These are phyloP conservation scores for Mycteria americana DNA, from an alignment of 2,797 vertebrate genomes.

Conservation along the genomic window DNA sequence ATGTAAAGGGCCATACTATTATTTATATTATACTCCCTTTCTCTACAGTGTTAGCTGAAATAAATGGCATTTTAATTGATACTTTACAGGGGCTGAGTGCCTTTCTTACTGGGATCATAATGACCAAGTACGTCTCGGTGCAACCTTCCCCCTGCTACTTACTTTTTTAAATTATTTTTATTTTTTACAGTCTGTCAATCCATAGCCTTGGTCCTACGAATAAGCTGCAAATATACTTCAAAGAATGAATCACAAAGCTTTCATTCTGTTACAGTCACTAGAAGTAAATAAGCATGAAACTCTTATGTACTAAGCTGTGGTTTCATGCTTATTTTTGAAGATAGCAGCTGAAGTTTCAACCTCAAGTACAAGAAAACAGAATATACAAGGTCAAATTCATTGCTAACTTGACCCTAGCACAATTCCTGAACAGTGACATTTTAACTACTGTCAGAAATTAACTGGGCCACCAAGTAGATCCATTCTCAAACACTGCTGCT, in stretches of 20 bases:
- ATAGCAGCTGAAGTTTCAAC: not conserved
- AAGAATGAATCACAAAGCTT: not conserved
- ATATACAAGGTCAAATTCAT: not conserved
- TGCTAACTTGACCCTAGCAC: not conserved
- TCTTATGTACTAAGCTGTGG: not conserved
- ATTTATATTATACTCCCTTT: not conserved
- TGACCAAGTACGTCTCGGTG: not conserved
- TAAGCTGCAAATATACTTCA: not conserved
- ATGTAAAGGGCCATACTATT: not conserved
- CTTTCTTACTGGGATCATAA: not conserved
- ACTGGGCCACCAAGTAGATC: not conserved
- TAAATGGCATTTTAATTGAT: not conserved
- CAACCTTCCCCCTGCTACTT: not conserved
- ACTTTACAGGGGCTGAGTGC: not conserved
- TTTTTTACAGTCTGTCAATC: not conserved
- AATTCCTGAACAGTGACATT: not conserved
- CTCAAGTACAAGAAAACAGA: not conserved
- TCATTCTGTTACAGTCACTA: not conserved
- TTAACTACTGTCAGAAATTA: not conserved
- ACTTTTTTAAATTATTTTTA: not conserved
- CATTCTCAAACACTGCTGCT: not conserved
- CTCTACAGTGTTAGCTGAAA: not conserved
- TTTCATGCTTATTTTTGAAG: not conserved
- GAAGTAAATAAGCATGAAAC: not conserved
- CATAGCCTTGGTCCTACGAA: not conserved